These are phyloP conservation scores for Cheiracanthium punctorium DNA, from an alignment of 2,888 invertebrate genomes.

Conservation along the genomic window DNA sequence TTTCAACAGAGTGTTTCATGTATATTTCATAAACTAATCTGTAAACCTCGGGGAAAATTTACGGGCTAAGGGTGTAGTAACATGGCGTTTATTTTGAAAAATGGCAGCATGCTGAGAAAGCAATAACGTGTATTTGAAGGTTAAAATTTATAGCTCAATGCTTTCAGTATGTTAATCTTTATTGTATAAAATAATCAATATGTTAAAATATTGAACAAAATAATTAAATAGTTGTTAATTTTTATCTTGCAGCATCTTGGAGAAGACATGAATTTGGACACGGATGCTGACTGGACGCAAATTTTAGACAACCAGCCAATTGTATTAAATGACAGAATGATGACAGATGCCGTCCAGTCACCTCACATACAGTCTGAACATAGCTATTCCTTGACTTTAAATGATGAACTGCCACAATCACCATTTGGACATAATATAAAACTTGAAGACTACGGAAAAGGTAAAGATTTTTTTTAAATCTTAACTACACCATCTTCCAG, in stretches of 20 bases:
- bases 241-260: slow-evolving; percentile 53
- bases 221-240: too few relatives aligned
- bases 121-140: too few relatives aligned
- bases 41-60: too few relatives aligned
- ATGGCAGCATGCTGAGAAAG: too few relatives aligned
- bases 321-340: slow-evolving; percentile 89
- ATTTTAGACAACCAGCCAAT: slow-evolving; percentile 75
- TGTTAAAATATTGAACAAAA: too few relatives aligned
- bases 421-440: slow-evolving; percentile 77
- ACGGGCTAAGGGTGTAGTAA: too few relatives aligned
- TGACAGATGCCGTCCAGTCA: slow-evolving; percentile 90
- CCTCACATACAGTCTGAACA: slow-evolving; percentile 92
- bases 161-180: too few relatives aligned
- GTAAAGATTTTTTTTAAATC: slow-evolving; percentile 39
- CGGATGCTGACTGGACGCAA: slow-evolving; percentile 75
- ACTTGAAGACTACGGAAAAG: slow-evolving; percentile 72
- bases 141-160: too few relatives aligned
- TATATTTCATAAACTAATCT: too few relatives aligned
- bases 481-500: not conserved
- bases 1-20: too few relatives aligned
- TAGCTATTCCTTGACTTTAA: slow-evolving; percentile 84
- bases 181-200: too few relatives aligned
- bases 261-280: slow-evolving; percentile 69
- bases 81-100: too few relatives aligned
- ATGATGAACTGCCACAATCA: slow-evolving; percentile 80